phyloP scores from a whole-genome alignment of 1,140 invertebrate genomes.

The Drosophila ambigua region DNA sequence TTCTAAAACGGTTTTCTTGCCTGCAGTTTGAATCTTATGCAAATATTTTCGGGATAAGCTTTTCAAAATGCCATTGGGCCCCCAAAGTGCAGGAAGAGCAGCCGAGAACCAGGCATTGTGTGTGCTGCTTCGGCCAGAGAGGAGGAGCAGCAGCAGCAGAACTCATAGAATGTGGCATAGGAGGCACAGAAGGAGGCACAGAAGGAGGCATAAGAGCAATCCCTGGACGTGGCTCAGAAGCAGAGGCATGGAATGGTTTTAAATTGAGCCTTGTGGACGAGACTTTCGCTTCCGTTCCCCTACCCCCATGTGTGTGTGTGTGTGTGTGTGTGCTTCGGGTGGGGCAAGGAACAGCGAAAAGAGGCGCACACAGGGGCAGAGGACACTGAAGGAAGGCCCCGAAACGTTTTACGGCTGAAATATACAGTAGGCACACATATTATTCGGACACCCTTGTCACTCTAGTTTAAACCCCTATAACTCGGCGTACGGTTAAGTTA shows the following conservation, averaged over 20 bases:
- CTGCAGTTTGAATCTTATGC: conserved; percentile 79
- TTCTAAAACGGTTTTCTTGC: conserved; percentile 58
- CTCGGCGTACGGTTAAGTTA: too few relatives aligned
- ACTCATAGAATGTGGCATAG: too few relatives aligned
- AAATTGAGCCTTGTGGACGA: conserved; percentile 65
- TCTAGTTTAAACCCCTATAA: too few relatives aligned
- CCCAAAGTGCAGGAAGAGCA: conserved; percentile 12
- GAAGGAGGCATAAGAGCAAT: conserved; percentile 1
- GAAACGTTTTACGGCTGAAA: conserved; percentile 69
- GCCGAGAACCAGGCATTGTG: conserved; percentile 43
- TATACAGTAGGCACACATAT: too few relatives aligned
- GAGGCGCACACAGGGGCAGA: neutral
- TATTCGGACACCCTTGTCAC: too few relatives aligned
- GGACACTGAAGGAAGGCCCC: conserved; percentile 1
- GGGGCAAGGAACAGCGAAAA: neutral
- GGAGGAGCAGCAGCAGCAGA: neutral
- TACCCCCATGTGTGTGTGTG: conserved; percentile 24
- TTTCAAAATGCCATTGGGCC: conserved; percentile 52
- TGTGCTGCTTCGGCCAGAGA: conserved; percentile 19
- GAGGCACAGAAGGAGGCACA: conserved; percentile 5
- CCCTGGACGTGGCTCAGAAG: neutral
- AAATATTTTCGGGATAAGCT: conserved; percentile 78
- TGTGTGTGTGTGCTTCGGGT: conserved; percentile 19
- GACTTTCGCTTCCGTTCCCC: conserved; percentile 23
- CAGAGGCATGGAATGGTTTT: conserved; percentile 38